Conservation (phyloP, 2,888 invertebrate species). For the Sceliomorpha sp. region DNA sequence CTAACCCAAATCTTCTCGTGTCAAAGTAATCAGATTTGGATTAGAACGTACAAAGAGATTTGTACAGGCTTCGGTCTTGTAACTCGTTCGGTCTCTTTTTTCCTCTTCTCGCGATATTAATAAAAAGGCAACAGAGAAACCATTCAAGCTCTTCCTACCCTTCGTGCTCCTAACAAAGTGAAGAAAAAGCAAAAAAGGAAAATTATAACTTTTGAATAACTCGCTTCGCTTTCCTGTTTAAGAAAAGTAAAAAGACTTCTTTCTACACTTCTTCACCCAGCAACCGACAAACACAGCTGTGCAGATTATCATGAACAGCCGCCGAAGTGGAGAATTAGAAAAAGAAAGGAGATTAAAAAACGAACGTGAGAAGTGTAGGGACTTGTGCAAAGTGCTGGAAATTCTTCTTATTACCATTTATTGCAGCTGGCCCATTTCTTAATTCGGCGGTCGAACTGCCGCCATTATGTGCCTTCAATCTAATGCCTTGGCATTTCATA, state of each 20-base stretch:
- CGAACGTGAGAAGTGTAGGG: constrained; percentile 18
- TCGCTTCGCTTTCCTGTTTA: constrained; percentile 15
- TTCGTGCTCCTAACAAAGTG: too few species aligned
- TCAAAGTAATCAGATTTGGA: too few species aligned
- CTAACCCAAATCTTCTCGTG: too few species aligned
- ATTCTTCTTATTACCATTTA: constrained; percentile 40
- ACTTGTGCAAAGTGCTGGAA: constrained; percentile 23
- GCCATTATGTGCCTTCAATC: constrained; percentile 18
- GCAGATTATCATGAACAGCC: constrained; percentile 45
- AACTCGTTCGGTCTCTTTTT: too few species aligned
- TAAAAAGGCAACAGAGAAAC: too few species aligned
- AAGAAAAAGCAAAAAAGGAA: constrained; percentile 3
- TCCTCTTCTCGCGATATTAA: too few species aligned
- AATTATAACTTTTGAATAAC: constrained; percentile 21
- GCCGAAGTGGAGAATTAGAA: constrained; percentile 38
- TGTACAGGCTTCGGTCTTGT: too few species aligned
- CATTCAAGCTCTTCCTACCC: too few species aligned
- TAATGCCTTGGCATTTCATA: constrained; percentile 4
- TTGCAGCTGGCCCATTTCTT: constrained; percentile 39
- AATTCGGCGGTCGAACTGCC: constrained; percentile 31
- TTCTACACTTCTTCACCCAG: constrained; percentile 30
- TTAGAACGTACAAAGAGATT: too few species aligned
- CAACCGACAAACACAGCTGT: constrained; percentile 41
- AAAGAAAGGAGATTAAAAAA: constrained; percentile 21
- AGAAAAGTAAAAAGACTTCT: constrained; percentile 33